Conservation (phyloP, 2,888 invertebrate species). For the Cephus sareptanus region DNA sequence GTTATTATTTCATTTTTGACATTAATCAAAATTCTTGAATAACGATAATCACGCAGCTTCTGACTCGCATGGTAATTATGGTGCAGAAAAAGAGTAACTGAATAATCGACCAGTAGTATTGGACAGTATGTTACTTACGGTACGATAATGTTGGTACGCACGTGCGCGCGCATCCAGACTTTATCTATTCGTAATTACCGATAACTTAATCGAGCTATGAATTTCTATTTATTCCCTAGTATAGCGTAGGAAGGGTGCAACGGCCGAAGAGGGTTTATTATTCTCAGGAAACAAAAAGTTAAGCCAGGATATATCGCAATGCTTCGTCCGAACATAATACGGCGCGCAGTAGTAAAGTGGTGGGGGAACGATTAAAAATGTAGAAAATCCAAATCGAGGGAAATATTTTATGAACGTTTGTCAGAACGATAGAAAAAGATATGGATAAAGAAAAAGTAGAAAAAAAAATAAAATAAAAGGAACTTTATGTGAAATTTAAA, state of each 20-base stretch:
- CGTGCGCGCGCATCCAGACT: neutral
- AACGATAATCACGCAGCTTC: neutral
- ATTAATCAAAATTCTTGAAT: neutral
- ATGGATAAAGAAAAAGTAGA: neutral
- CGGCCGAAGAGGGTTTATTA: conserved; percentile 13
- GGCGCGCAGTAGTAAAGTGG: neutral
- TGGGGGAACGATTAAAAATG: neutral
- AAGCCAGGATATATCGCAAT: neutral
- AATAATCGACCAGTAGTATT: neutral
- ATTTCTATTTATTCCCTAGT: conserved; percentile 11
- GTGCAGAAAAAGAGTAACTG: neutral
- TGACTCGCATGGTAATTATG: neutral
- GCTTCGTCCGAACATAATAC: neutral
- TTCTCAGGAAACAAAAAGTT: neutral
- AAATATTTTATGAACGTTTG: neutral
- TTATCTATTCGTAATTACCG: neutral
- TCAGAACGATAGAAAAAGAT: neutral
- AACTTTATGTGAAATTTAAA: neutral
- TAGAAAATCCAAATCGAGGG: neutral
- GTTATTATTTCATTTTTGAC: neutral
- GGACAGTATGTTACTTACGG: neutral
- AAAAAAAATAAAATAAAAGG: neutral
- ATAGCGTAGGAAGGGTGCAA: conserved; percentile 35
- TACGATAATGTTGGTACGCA: neutral
- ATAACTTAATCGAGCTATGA: neutral